Conservation (phyloP, 2,797 vertebrate genomes). For the Cynopterus sphinx region DNA sequence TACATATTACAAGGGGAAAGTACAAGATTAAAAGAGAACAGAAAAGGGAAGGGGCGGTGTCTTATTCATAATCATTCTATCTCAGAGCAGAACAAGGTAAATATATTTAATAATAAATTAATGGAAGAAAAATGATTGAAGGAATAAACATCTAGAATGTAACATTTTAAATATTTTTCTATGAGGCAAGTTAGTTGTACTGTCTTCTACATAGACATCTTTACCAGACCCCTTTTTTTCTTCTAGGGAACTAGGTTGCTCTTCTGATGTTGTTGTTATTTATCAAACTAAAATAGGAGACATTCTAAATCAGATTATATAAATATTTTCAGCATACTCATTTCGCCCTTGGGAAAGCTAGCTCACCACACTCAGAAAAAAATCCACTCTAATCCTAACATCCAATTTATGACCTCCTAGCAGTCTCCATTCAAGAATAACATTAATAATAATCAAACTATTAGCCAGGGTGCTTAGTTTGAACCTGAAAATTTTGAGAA, state of each 20-base stretch:
- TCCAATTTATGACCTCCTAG: conserved; percentile 72
- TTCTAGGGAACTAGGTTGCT: neutral
- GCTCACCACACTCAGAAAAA: conserved; percentile 34
- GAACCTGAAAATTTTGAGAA: conserved; percentile 84
- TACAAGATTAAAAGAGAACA: neutral
- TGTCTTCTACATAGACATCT: neutral
- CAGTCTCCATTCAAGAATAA: conserved; percentile 82
- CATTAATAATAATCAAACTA: conserved; percentile 83
- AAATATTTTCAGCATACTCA: conserved; percentile 47
- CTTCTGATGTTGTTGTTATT: neutral
- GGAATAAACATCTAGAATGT: neutral
- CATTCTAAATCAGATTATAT: conserved; percentile 1
- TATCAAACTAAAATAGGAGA: neutral
- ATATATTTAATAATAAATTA: neutral
- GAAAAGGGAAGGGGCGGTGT: neutral
- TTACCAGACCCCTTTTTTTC: neutral
- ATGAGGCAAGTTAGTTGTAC: neutral
- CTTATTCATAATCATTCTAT: neutral
- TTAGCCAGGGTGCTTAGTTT: conserved; percentile 81
- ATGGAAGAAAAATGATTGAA: neutral
- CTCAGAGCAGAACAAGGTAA: neutral
- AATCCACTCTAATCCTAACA: conserved; percentile 68
- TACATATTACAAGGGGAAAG: neutral
- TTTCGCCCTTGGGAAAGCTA: conserved; percentile 27
- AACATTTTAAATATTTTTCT: neutral